A percentile compares a stretch with the other conserved stretches of the same genome.
phyloP scores from a whole-genome alignment of 1,140 invertebrate species.

The Linepithema humile region DNA sequence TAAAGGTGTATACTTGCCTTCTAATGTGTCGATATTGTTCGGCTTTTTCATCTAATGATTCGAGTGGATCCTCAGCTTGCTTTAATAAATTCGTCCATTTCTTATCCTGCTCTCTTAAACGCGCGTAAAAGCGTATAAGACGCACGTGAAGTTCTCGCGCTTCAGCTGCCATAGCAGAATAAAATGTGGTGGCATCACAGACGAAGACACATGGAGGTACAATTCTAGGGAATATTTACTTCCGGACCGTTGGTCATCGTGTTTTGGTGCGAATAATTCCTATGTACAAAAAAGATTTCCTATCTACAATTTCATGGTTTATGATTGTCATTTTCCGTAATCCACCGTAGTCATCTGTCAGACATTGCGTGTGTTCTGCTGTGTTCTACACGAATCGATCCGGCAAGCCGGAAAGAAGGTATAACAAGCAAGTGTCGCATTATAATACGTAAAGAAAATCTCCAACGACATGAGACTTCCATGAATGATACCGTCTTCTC shows the following conservation, averaged over 20 bases:
- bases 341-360: conserved; percentile 12
- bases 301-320: not conserved
- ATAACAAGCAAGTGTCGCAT: not conserved
- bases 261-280: not conserved
- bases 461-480: no score
- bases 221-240: not conserved
- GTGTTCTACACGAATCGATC: not conserved
- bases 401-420: not conserved
- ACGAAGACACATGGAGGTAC: no score
- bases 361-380: not conserved
- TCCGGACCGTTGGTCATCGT: not conserved
- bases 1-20: no score
- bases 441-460: not conserved
- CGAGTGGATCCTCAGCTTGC: conserved; percentile 54
- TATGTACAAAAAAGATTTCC: no score
- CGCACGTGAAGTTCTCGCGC: not conserved
- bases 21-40: conserved; percentile 75
- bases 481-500: not conserved
- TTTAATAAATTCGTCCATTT: conserved; percentile 72
- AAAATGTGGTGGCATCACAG: no score
- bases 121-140: conserved; percentile 70
- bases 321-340: not conserved
- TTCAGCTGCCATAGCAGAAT: conserved; percentile 16
- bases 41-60: conserved; percentile 71
- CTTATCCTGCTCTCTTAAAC: conserved; percentile 64